Percentiles rank a stretch among this genome's conserved stretches.
phyloP scores from a whole-genome alignment of 1,140 invertebrate genomes.

The Aricia agestis region DNA sequence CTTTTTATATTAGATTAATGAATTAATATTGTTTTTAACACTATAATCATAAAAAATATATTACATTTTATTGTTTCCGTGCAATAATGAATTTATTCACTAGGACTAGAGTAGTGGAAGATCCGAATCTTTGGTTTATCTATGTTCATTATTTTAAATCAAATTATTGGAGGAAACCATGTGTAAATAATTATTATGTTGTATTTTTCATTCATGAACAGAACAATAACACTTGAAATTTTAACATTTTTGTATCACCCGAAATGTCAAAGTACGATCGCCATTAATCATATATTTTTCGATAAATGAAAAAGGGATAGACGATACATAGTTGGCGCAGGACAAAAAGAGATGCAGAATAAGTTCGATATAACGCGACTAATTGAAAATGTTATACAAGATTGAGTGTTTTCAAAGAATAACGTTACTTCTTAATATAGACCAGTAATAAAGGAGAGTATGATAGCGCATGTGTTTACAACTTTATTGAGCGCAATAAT shows the following conservation, averaged over 20 bases:
- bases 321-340: constrained; percentile 20
- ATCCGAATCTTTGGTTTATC: background rate
- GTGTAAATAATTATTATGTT: background rate
- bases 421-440: constrained; percentile 35
- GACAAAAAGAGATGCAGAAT: constrained; percentile 30
- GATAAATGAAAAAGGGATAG: constrained; percentile 35
- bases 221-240: constrained; percentile 35
- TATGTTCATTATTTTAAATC: background rate
- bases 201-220: constrained; percentile 59
- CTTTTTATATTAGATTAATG: background rate
- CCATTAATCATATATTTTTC: constrained; percentile 52
- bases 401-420: background rate
- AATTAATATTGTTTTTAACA: background rate
- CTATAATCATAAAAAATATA: background rate
- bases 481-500: constrained; percentile 60
- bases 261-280: constrained; percentile 56
- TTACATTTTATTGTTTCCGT: background rate
- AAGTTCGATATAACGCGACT: constrained; percentile 36
- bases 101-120: constrained; percentile 9
- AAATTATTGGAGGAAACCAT: constrained; percentile 9
- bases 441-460: constrained; percentile 25
- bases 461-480: constrained; percentile 66
- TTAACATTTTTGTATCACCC: constrained; percentile 41
- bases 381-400: constrained; percentile 26
- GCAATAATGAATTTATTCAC: constrained; percentile 5